A percentile compares a stretch with the other conserved stretches of the same genome.
Conservation (phyloP, 2,888 invertebrate species). For the Andrena bicolor region DNA sequence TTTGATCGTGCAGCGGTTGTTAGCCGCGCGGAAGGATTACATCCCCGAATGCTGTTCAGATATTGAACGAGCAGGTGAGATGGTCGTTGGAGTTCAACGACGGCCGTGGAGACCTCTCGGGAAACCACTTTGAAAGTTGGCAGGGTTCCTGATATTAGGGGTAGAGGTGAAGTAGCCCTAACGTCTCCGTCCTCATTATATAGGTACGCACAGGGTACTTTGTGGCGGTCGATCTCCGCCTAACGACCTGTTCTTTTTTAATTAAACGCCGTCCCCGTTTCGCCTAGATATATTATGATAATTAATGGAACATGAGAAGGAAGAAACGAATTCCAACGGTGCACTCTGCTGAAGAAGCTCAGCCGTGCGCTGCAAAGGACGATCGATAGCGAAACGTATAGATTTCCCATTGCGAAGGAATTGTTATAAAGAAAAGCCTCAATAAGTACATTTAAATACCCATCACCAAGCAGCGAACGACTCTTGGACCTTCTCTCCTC, state of each 20-base stretch:
- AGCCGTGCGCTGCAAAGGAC: too few species aligned
- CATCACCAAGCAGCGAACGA: too few species aligned
- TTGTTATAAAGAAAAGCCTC: not conserved
- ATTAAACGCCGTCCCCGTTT: slow-evolving; percentile 36
- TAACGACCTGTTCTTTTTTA: slow-evolving; percentile 46
- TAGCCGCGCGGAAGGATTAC: slow-evolving; percentile 46
- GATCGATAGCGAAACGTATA: slow-evolving; percentile 9
- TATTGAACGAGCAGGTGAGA: slow-evolving; percentile 63
- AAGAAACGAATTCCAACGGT: not conserved
- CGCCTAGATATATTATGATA: slow-evolving; percentile 19
- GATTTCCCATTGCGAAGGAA: not conserved
- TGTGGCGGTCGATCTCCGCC: slow-evolving; percentile 45
- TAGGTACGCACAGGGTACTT: slow-evolving; percentile 60
- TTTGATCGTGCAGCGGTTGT: slow-evolving; percentile 54
- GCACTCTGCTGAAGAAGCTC: not conserved
- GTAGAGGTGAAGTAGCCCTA: slow-evolving; percentile 68
- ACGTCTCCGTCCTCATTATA: slow-evolving; percentile 68
- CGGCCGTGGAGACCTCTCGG: slow-evolving; percentile 59
- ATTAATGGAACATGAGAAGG: slow-evolving; percentile 38
- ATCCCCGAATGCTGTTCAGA: slow-evolving; percentile 45
- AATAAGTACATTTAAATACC: not conserved
- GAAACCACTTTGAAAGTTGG: slow-evolving; percentile 66
- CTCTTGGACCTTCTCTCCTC: too few species aligned
- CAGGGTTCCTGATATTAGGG: slow-evolving; percentile 66
- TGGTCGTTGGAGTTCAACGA: slow-evolving; percentile 61